phyloP scores from a whole-genome alignment of 2,888 invertebrate species.

The Drosophila ezoana region DNA sequence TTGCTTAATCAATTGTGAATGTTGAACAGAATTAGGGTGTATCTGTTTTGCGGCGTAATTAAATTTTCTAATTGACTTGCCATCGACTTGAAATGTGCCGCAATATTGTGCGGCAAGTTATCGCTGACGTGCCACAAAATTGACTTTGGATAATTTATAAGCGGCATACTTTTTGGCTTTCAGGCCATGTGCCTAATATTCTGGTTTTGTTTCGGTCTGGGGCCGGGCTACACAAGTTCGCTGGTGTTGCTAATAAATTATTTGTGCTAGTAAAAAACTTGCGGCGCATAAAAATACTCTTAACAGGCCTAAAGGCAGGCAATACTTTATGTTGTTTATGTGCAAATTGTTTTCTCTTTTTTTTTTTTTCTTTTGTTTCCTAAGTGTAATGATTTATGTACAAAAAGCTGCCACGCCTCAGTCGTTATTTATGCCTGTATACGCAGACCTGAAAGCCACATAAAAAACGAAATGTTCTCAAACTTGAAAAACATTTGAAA shows the following conservation, averaged over 20 bases:
- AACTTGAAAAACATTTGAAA: constrained; percentile 53
- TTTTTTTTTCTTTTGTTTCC: constrained; percentile 10
- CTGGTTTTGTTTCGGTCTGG: neutral
- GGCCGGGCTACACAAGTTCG: constrained; percentile 35
- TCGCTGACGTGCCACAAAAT: constrained; percentile 28
- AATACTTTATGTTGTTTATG: constrained; percentile 64
- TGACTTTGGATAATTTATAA: constrained; percentile 55
- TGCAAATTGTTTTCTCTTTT: constrained; percentile 59
- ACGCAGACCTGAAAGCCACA: constrained; percentile 2
- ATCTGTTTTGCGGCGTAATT: constrained; percentile 48
- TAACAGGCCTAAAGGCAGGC: constrained; percentile 40
- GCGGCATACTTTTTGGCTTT: constrained; percentile 19
- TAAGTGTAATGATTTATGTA: constrained; percentile 66
- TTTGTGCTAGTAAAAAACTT: constrained; percentile 45
- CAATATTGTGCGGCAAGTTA: constrained; percentile 27
- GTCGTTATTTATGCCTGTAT: constrained; percentile 65
- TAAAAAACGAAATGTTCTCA: constrained; percentile 26
- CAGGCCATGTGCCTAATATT: constrained; percentile 43
- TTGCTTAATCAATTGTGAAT: constrained; percentile 61
- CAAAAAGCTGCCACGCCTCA: constrained; percentile 53
- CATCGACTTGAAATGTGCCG: constrained; percentile 19
- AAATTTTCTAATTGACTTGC: constrained; percentile 72
- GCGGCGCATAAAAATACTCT: constrained; percentile 48
- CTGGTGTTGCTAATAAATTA: constrained; percentile 68
- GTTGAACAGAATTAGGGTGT: constrained; percentile 8